phyloP scores from a whole-genome alignment of 1,140 invertebrate species.

The Colletes latitarsis region DNA sequence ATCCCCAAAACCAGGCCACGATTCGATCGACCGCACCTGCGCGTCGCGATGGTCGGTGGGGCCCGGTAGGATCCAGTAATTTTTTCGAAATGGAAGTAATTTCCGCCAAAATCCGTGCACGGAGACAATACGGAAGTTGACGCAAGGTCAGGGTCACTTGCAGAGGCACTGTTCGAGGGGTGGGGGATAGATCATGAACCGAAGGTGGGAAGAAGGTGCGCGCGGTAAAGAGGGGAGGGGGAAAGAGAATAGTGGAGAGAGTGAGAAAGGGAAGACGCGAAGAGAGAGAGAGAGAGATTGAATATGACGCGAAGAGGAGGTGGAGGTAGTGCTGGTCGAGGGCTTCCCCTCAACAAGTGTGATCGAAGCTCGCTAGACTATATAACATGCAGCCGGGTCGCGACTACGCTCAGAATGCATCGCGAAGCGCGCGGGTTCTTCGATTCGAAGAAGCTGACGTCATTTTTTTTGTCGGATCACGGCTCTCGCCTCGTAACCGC shows the following conservation, averaged over 20 bases:
- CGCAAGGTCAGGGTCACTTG: conserved; percentile 77
- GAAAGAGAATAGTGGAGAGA: conserved; percentile 24
- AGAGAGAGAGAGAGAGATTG: conserved; percentile 41
- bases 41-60: no score
- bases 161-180: conserved; percentile 51
- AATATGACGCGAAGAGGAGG: conserved; percentile 41
- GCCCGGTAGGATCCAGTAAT: no score
- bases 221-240: conserved; percentile 31
- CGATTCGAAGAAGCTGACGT: conserved; percentile 6
- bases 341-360: conserved; percentile 73
- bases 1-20: no score
- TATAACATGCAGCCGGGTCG: conserved; percentile 57
- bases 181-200: conserved; percentile 59
- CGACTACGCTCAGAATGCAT: conserved; percentile 46
- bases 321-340: conserved; percentile 41
- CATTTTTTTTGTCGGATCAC: not conserved
- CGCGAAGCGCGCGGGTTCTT: conserved; percentile 27
- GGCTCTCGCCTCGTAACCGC: not conserved
- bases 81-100: no score
- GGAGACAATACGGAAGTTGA: conserved; percentile 74
- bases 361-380: conserved; percentile 66
- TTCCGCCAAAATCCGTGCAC: conserved; percentile 19
- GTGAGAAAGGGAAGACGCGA: conserved; percentile 13
- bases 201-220: conserved; percentile 57
- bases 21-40: no score